Evolutionary conservation across 2,113 vertebrate species (phyloP).

Genomic region (Boulengeromyrus knoepffleri): DNA sequence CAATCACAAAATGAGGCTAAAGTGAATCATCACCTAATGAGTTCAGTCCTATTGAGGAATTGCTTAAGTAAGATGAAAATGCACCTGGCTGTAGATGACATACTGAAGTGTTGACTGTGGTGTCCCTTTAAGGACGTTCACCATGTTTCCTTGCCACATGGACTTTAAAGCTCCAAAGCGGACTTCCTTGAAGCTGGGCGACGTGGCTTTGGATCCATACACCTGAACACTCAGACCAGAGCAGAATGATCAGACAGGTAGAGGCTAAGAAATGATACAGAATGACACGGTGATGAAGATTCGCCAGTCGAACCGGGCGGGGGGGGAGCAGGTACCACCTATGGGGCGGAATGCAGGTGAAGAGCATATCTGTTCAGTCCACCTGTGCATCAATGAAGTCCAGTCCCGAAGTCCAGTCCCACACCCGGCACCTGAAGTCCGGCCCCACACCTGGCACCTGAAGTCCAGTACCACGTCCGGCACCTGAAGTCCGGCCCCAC

Average conservation of each 20-base stretch:
- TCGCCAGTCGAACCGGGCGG: background rate
- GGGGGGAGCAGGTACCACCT: background rate
- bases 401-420: no score
- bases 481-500: no score
- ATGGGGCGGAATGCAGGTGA: background rate
- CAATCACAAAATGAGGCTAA: background rate
- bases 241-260: background rate
- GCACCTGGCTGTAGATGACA: conserved; percentile 60
- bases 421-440: no score
- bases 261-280: background rate
- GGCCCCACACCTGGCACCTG: no score
- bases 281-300: background rate
- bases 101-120: conserved; percentile 63
- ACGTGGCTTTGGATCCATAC: conserved; percentile 52
- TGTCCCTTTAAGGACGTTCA: conserved; percentile 62
- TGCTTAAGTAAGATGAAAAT: background rate
- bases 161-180: conserved; percentile 47
- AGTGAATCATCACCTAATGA: background rate
- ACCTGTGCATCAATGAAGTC: background rate
- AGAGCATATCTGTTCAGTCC: background rate
- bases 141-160: conserved; percentile 63
- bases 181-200: conserved; percentile 49
- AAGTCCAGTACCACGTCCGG: no score
- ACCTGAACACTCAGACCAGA: conserved; percentile 40
- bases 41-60: background rate